Conservation (phyloP, 2,797 vertebrate species). For the Paramormyrops hopkinsi region DNA sequence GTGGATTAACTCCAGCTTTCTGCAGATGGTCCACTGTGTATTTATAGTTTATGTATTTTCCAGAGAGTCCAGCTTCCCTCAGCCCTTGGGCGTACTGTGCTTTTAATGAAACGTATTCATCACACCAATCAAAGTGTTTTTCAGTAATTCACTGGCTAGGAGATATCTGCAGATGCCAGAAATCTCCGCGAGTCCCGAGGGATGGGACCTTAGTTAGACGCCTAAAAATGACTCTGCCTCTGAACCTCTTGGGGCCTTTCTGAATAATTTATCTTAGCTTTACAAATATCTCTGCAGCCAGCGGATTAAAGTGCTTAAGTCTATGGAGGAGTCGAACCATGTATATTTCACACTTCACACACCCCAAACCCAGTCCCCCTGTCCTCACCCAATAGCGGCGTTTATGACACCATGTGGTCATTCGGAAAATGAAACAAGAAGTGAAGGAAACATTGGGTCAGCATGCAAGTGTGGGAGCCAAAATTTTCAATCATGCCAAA, state of each 20-base stretch:
- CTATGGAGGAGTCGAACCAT: neutral
- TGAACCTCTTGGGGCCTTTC: neutral
- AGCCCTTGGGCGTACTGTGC: conserved; percentile 50
- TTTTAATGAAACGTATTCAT: conserved; percentile 56
- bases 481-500: neutral
- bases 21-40: conserved; percentile 21
- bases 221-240: neutral
- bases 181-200: neutral
- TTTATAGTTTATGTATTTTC: conserved; percentile 41
- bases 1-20: neutral
- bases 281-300: neutral
- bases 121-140: conserved; percentile 36
- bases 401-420: neutral
- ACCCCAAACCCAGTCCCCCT: neutral
- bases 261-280: conserved; percentile 15
- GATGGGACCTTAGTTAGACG: neutral
- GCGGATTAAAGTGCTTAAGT: neutral
- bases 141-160: neutral
- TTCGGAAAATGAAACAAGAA: neutral
- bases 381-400: neutral
- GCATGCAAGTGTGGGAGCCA: neutral
- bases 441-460: neutral
- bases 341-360: neutral
- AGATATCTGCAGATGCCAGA: neutral
- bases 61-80: neutral